Evolutionary conservation across 2,888 invertebrate species (phyloP), one percentile per base, ranked within the genome.

Genomic region (Rhagonycha fulva): DNA sequence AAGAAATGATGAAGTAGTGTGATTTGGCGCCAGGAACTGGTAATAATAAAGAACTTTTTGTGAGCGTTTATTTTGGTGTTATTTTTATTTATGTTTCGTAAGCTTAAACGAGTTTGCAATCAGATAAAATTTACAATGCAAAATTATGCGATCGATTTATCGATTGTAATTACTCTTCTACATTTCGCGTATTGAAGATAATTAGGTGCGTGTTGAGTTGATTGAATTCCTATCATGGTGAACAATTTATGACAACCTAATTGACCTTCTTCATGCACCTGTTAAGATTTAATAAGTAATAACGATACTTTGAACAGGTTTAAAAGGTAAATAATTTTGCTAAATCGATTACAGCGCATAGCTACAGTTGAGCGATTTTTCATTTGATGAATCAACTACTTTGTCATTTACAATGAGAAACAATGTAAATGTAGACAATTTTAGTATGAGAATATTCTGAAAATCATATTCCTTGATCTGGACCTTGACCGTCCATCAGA

Each of bases 211-310:
- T 47, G 47, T 47, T 47, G 47, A 47, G 47, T 47, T 47, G 47
- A 47, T 47, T n/a, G 62, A 14, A 26, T 61, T 61, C 60, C 10
- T 70, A 70, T 70, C 62, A 14, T 61, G 70, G 26, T 70, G 26
- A 70, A 70, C 62, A 70, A 70, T 70, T 70, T 70, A 70, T 70
- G 61, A 14, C 70, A 70, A 28, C 19, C 11, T 19, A 28, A 70
- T 14, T 70, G 70, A 28, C 70, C 70, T 70, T 70, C 62, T 62
- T 70, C 62, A 62, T 62, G 19, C 70, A 70, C 70, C 70, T 70
- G 70, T 70, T 47, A 24, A 30, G 47, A 47, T 47, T 47, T 47
- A 47, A 47, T 47, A 47, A 47, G 47, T 47, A 47, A 47, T 47
- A 47, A 47, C 47, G 47, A 47, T 47, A 7, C 47, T 47, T 47